Evolutionary conservation across 2,113 vertebrate genomes (phyloP), one percentile per base, ranked within the genome.

Genomic region (Asarcornis scutulata): DNA sequence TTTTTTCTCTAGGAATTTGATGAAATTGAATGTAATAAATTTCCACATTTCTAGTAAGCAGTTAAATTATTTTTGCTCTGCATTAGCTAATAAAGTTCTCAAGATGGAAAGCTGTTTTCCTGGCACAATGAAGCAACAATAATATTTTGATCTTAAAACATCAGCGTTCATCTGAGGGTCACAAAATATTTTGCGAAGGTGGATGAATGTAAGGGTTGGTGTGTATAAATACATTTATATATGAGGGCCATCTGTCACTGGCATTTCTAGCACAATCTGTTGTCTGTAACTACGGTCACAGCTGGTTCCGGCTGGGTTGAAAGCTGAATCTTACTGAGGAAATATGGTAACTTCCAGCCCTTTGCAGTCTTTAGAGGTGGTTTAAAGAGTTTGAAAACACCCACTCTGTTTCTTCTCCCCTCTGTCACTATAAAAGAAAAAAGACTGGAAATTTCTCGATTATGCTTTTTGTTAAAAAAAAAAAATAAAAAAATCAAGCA

Each of bases 281-380:
- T 86, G 74, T 68, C 56, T 60, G 56, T 56, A 27, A 32, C 73
- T 83, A 56, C 75, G 27, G 67, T 12, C 36, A 12, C 93, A 95
- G 92, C 93, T 96, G 93, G 72, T 88, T 86, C 93, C 6, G 16
- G 68, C 85, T 78, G 76, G 60, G 66, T 17, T 86, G 90, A 92
- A 97, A 96, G 44, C 90, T 91, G 93, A 96, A 44, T 78, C 90
- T 90, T 80, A 88, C 73, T 77, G 72, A 88, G 83, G 93, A 96
- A 79, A 93, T 81, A 62, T 50, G 76, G 74, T 46, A 46, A 72
- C 88, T 96, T 71, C 66, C 80, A 95, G 88, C 67, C n/a, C 60
- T 44, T 52, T 40, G 56, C 10, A 46, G 64, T 82, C 78, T 76
- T 88, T 14, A 14, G 62, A 46, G 34, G 58, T 88, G 48, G 13